Evolutionary conservation across 2,113 vertebrate genomes (phyloP).

Genomic region (Hippopotamus amphibius): DNA sequence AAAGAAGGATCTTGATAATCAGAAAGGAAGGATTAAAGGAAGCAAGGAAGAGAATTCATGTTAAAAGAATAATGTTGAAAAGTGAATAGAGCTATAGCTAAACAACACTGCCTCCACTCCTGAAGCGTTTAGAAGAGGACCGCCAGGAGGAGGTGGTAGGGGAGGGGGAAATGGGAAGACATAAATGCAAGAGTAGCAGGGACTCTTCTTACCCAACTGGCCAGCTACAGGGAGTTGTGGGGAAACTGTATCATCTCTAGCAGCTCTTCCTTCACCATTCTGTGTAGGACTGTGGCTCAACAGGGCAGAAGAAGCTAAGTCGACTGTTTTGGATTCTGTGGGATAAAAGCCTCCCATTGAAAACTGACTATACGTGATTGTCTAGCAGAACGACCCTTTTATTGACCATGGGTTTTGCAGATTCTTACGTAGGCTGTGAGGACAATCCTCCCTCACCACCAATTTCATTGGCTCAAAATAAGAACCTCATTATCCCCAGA

Average conservation of each 20-base stretch:
- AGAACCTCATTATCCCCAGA: background rate
- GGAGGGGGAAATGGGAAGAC: accelerated
- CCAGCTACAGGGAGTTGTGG: too few relatives aligned
- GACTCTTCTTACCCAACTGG: background rate
- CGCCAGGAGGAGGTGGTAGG: accelerated
- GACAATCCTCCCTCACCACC: background rate
- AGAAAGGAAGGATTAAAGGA: background rate
- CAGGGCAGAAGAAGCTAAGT: background rate
- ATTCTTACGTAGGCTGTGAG: background rate
- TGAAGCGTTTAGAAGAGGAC: background rate
- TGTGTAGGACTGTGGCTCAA: background rate
- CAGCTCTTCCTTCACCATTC: background rate
- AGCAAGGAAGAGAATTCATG: background rate
- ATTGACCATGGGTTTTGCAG: background rate
- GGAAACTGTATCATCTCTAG: background rate
- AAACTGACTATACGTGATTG: background rate
- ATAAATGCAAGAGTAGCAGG: background rate
- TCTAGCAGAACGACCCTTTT: background rate
- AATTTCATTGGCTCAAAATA: background rate
- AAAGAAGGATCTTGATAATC: background rate
- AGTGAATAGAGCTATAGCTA: background rate
- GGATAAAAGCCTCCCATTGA: background rate
- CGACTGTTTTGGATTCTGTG: background rate
- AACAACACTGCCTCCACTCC: background rate
- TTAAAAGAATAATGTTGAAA: background rate